Evolutionary conservation across 2,888 invertebrate genomes (phyloP), one percentile per base, ranked within the genome.

Genomic region (Hemicrepidius hirtus): DNA sequence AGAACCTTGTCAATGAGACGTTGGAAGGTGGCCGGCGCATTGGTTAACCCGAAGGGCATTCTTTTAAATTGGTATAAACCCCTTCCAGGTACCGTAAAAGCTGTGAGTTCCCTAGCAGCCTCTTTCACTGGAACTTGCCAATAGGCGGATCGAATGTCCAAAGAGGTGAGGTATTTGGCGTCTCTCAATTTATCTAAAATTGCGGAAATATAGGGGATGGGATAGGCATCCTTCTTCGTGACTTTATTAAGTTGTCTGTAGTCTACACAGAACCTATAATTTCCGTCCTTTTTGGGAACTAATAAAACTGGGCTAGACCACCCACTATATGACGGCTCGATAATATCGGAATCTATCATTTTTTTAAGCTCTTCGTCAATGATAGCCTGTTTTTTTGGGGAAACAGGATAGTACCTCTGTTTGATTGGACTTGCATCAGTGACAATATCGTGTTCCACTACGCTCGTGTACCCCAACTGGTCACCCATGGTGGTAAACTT

Each of bases 11-110:
- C 81, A 0, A 81, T 69, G 6, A 80, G 35, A 0, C 79, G 65
- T 55, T 82, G 81, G 41, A 75, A 82, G 1, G 80, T 79, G 0
- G 80, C 78, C 81, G n/a, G n/a, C n/a, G n/a, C n/a, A n/a, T n/a
- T n/a, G n/a, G n/a, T n/a, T n/a, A n/a, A n/a, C n/a, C n/a, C 82
- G 44, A 82, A 80, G 0, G 82, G 80, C 77, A 82, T 74, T 0
- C 78, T 71, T 1, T 41, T 71, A n/a, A n/a, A n/a, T n/a, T n/a
- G n/a, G n/a, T n/a, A n/a, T n/a, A n/a, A n/a, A n/a, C n/a, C n/a
- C n/a, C n/a, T n/a, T n/a, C n/a, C n/a, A n/a, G n/a, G n/a, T n/a
- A n/a, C n/a, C n/a, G n/a, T n/a, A n/a, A n/a, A 37, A 82, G 82
- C 81, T 4, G 82, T 82, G 3, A 75, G 68, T 21, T 77, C 76